Percentiles rank a stretch among this genome's conserved stretches.
These are phyloP conservation scores for Caenorhabditis panamensis DNA, from an alignment of 2,888 invertebrate genomes.

Conservation along the genomic window DNA sequence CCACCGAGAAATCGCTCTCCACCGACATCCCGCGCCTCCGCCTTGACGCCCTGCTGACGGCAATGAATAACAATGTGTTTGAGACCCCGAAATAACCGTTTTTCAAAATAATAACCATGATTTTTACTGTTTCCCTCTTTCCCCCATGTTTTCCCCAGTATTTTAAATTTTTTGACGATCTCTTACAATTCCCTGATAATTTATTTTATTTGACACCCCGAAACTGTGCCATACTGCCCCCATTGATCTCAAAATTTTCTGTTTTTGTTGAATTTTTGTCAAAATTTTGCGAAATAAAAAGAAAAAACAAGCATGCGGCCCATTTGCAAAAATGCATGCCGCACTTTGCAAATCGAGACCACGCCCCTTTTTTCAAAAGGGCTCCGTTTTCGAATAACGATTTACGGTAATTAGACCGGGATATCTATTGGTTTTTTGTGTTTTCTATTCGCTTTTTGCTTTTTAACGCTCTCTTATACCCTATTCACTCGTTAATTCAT, in stretches of 20 bases:
- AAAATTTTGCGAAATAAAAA: not conserved
- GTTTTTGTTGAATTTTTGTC: not conserved
- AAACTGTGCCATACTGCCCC: no score
- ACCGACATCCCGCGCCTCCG: conserved; percentile 11
- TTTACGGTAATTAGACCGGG: not conserved
- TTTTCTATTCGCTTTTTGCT: conserved; percentile 1
- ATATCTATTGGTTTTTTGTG: not conserved
- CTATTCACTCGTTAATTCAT: no score
- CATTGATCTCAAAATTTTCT: no score
- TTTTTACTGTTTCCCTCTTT: no score
- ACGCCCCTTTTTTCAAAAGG: conserved; percentile 41
- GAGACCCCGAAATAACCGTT: no score
- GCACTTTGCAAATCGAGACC: conserved; percentile 7
- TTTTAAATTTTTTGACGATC: no score
- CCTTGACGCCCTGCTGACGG: conserved; percentile 5
- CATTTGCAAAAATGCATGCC: conserved; percentile 36
- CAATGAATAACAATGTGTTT: not conserved
- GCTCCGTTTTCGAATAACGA: conserved; percentile 34
- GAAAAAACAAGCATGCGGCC: conserved; percentile 11
- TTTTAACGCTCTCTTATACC: no score
- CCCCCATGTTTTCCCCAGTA: no score
- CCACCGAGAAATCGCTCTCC: not conserved
- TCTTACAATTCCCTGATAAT: no score
- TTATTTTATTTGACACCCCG: no score
- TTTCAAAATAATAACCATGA: no score